Conservation (phyloP, 2,113 vertebrate species). For the Zosterops japonicus region DNA sequence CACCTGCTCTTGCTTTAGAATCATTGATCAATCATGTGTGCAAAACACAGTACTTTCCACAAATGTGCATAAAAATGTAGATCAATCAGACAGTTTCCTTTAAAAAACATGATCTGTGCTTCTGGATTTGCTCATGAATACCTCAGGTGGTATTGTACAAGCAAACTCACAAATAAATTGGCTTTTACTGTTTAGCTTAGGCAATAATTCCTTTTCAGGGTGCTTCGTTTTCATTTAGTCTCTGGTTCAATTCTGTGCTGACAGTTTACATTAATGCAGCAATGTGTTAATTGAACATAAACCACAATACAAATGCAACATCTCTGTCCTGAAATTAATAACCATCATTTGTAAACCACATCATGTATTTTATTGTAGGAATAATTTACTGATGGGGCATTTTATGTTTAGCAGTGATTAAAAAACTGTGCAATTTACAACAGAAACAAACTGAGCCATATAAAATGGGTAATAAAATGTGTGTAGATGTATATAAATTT, state of each 20-base stretch:
- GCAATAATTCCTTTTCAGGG: constrained; percentile 19
- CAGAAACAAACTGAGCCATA: not conserved
- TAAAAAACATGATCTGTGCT: not conserved
- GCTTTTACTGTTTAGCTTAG: not conserved
- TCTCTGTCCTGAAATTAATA: constrained; percentile 57
- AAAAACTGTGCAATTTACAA: constrained; percentile 46
- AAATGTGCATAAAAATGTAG: not conserved
- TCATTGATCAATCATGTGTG: not conserved
- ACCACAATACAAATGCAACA: constrained; percentile 30
- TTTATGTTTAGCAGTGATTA: constrained; percentile 58
- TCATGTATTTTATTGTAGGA: constrained; percentile 46
- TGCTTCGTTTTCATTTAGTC: constrained; percentile 35
- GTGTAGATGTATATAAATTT: constrained; percentile 40
- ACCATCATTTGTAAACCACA: constrained; percentile 36
- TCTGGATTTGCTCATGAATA: not conserved
- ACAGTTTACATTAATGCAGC: constrained; percentile 29
- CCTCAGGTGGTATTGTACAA: constrained; percentile 17
- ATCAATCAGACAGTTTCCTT: not conserved
- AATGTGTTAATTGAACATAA: constrained; percentile 66
- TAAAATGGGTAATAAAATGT: constrained; percentile 39
- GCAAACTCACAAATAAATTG: constrained; percentile 23
- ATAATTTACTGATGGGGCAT: constrained; percentile 45
- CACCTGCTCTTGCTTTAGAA: not conserved
- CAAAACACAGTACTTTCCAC: not conserved
- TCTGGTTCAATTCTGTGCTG: not conserved